Conservation (phyloP, 2,888 invertebrate genomes). For the Drosophila setosimentum region DNA sequence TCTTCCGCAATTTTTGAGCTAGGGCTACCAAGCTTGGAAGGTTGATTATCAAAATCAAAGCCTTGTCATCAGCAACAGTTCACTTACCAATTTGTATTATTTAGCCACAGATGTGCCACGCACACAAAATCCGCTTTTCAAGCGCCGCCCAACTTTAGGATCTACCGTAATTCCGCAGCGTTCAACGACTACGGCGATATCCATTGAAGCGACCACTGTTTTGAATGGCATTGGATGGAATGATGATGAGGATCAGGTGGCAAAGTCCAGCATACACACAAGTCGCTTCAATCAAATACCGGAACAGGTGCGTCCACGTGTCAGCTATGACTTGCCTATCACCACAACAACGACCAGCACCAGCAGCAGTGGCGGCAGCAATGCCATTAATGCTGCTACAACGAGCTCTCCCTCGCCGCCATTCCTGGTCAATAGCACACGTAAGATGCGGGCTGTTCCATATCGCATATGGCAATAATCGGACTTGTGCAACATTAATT, state of each 20-base stretch:
- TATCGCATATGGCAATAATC: background rate
- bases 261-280: conserved; percentile 84
- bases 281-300: conserved; percentile 83
- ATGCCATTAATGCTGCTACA: conserved; percentile 28
- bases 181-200: conserved; percentile 54
- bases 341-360: background rate
- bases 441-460: conserved; percentile 40
- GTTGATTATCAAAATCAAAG: background rate
- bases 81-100: background rate
- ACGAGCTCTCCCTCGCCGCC: conserved; percentile 14
- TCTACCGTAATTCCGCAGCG: conserved; percentile 67
- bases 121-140: conserved; percentile 85
- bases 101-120: conserved; percentile 84
- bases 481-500: background rate
- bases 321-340: conserved; percentile 50
- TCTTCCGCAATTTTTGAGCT: background rate
- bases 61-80: background rate
- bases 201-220: conserved; percentile 57
- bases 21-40: background rate
- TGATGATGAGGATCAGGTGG: conserved; percentile 82
- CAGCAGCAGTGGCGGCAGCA: conserved; percentile 14
- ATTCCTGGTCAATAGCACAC: conserved; percentile 34
- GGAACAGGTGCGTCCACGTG: conserved; percentile 56
- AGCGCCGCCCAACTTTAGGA: conserved; percentile 83
- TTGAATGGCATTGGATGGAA: conserved; percentile 60